Conservation (phyloP, 2,113 vertebrate genomes). For the Acanthisitta chloris region DNA sequence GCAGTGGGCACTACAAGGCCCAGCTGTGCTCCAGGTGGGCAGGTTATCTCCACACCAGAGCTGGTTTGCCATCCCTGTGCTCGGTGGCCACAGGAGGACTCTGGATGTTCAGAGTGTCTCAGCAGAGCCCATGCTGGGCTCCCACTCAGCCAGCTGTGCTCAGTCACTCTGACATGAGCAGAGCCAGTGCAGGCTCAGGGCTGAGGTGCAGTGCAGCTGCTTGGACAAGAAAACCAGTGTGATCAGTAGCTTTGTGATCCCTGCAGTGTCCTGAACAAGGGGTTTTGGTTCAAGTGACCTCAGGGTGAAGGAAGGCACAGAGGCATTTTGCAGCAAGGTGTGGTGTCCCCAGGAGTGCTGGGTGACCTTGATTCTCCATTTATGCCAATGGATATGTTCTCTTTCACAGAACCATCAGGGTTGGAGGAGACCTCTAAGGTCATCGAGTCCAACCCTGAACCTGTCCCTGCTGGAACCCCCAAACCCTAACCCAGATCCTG, state of each 20-base stretch:
- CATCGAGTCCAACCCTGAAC: too few relatives aligned
- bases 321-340: neutral
- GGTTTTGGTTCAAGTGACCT: neutral
- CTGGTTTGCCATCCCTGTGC: neutral
- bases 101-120: neutral
- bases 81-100: conserved; percentile 38
- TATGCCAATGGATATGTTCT: neutral
- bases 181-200: neutral
- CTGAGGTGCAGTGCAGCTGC: neutral
- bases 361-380: neutral
- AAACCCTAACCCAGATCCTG: too few relatives aligned
- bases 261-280: neutral
- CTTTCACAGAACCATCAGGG: too few relatives aligned
- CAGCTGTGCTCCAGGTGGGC: neutral
- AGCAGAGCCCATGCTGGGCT: neutral
- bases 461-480: too few relatives aligned
- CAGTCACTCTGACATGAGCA: neutral
- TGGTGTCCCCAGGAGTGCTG: neutral
- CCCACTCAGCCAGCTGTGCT: neutral
- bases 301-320: neutral
- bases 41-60: neutral
- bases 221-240: neutral
- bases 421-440: too few relatives aligned
- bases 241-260: neutral
- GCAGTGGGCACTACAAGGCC: neutral